Evolutionary conservation across 2,888 invertebrate species (phyloP), one percentile per base, ranked within the genome.

Genomic region (Drosophila dives): DNA sequence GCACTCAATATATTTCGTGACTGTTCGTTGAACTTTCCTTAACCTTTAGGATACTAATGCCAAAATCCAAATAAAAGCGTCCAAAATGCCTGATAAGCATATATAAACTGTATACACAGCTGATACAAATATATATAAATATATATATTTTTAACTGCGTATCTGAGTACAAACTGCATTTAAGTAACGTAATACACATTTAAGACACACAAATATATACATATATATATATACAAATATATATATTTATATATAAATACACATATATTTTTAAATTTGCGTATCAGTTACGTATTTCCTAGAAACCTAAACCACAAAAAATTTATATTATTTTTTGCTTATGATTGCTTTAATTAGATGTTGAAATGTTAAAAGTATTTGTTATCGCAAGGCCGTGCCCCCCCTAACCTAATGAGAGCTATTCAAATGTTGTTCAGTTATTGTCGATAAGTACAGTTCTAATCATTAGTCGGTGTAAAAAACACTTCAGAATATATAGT

Each of bases 351-450:
- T 61, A 48, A 48, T 72, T 42, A 48, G 20, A 23, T 54, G 56
- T 49, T 2, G 8, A 15, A 23, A 8, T 23, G 8, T 45, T 15
- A 55, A 58, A 56, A 15, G 34, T 20, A 32, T 17, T 51, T 51
- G 66, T 55, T 77, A 72, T 83, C 77, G 17, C 58, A 74, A 64
- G 34, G 53, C 64, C 32, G 12, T 55, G 15, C n/a, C 11, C 11
- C 40, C 11, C 6, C 26, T n/a, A 53, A 45, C 34, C 10, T 33
- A 32, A 34, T 26, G 15, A 59, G 56, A 72, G 72, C 69, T 75
- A 67, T 72, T 73, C 63, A 64, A 17, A 55, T 55, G n/a, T n/a
- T 8, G 26, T 38, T 38, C n/a, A 17, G 36, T 23, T 36, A 3
- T 17, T 17, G 11, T 1, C 40, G 11, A 38, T 29, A 26, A 17